Conservation (phyloP, 1,140 invertebrate genomes). For the Drosophila littoralis region DNA sequence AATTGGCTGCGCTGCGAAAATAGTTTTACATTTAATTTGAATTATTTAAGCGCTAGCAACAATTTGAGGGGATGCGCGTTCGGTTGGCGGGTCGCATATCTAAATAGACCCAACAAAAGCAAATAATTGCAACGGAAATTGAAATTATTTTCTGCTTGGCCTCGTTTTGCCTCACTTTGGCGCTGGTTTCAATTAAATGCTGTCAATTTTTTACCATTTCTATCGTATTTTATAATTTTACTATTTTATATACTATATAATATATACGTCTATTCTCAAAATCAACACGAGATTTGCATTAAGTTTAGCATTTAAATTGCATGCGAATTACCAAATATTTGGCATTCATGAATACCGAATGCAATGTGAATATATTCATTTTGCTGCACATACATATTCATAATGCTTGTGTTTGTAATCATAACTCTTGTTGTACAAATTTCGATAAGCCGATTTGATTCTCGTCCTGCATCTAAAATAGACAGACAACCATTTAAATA, state of each 20-base stretch:
- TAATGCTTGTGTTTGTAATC: neutral
- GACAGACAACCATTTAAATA: neutral
- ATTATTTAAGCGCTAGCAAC: slow-evolving; percentile 65
- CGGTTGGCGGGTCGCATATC: neutral
- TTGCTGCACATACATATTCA: no score
- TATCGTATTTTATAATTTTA: slow-evolving; percentile 8
- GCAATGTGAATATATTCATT: slow-evolving; percentile 10
- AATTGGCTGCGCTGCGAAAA: slow-evolving; percentile 7
- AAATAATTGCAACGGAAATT: slow-evolving; percentile 78
- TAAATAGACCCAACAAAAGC: slow-evolving; percentile 25
- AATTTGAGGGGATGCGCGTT: slow-evolving; percentile 1
- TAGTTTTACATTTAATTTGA: slow-evolving; percentile 56
- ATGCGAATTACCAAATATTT: slow-evolving; percentile 37
- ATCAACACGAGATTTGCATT: slow-evolving; percentile 14
- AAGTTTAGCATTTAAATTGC: slow-evolving; percentile 21
- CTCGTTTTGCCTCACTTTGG: slow-evolving; percentile 52
- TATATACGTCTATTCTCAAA: slow-evolving; percentile 1
- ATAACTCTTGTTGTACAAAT: neutral
- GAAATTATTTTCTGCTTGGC: slow-evolving; percentile 72
- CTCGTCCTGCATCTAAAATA: neutral
- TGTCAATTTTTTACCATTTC: slow-evolving; percentile 3
- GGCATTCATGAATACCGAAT: slow-evolving; percentile 16
- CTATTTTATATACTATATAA: neutral
- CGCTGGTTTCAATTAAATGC: slow-evolving; percentile 43
- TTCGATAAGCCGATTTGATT: slow-evolving; percentile 24